Conservation (phyloP, 2,888 invertebrate species). For the Stenotaenia linearis region DNA sequence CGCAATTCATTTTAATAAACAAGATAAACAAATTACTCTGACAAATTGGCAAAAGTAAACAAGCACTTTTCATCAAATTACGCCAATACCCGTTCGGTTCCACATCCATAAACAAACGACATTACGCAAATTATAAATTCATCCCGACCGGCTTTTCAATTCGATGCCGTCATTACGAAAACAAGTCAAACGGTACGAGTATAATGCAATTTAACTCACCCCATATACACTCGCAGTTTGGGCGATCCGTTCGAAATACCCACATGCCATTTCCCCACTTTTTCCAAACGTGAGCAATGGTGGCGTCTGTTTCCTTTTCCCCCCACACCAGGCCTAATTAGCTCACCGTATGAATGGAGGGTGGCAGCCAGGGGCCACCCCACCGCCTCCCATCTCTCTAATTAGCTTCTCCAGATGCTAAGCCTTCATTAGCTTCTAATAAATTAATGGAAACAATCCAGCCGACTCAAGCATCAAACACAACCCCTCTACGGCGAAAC, state of each 20-base stretch:
- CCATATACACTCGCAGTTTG: neutral
- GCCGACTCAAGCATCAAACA: neutral
- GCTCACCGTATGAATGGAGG: conserved; percentile 27
- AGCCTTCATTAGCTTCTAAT: conserved; percentile 30
- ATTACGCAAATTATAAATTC: neutral
- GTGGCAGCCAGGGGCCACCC: conserved; percentile 27
- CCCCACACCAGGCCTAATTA: conserved; percentile 27
- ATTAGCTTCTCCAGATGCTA: conserved; percentile 28
- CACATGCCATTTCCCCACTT: neutral
- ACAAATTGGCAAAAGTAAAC: neutral
- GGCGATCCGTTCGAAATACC: neutral
- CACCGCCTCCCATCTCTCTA: conserved; percentile 1
- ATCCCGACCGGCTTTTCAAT: no score
- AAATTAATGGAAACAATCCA: conserved; percentile 30
- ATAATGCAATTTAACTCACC: neutral
- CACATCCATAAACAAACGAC: neutral
- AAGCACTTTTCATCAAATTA: neutral
- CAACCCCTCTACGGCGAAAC: neutral
- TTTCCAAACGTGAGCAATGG: conserved; percentile 21
- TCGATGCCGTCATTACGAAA: no score
- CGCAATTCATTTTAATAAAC: neutral
- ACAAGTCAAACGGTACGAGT: no score
- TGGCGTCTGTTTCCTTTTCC: conserved; percentile 23
- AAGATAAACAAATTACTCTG: neutral
- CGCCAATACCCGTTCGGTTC: neutral